Conservation (phyloP, 2,888 invertebrate species). For the Xestoiulus laeticollis region DNA sequence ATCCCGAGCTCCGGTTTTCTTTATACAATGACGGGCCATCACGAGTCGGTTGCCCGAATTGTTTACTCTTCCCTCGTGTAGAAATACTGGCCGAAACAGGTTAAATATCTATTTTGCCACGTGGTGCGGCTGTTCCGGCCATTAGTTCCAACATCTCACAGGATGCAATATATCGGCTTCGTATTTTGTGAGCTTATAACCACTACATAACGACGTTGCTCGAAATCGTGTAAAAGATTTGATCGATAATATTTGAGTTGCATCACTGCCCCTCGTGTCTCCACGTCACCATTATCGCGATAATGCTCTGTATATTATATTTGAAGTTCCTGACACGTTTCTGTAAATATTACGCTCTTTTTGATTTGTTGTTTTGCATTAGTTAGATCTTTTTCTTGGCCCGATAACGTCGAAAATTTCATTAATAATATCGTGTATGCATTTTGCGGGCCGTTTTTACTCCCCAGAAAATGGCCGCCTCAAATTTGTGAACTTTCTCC, state of each 20-base stretch:
- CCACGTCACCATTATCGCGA: neutral
- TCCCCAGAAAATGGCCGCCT: neutral
- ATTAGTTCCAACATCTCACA: too few relatives aligned
- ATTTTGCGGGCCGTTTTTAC: neutral
- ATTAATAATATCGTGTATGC: neutral
- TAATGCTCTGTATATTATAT: constrained; percentile 4
- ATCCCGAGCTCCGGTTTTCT: neutral
- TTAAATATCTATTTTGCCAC: too few relatives aligned
- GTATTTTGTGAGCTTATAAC: too few relatives aligned
- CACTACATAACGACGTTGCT: too few relatives aligned
- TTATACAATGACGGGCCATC: neutral
- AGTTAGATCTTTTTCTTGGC: neutral
- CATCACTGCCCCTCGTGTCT: neutral
- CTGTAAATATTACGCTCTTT: neutral
- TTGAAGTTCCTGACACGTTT: constrained; percentile 13
- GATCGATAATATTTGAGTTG: neutral
- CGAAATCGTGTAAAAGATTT: neutral
- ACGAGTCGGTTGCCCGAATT: neutral
- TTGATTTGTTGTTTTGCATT: neutral
- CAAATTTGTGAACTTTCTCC: neutral
- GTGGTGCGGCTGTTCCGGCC: neutral
- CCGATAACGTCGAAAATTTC: neutral
- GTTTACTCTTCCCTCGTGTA: too few relatives aligned
- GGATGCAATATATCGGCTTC: too few relatives aligned
- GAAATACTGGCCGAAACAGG: too few relatives aligned